Percentiles rank a stretch among this genome's conserved stretches.
phyloP scores from a whole-genome alignment of 2,113 vertebrate species.

The Pomatorhinus ruficollis region DNA sequence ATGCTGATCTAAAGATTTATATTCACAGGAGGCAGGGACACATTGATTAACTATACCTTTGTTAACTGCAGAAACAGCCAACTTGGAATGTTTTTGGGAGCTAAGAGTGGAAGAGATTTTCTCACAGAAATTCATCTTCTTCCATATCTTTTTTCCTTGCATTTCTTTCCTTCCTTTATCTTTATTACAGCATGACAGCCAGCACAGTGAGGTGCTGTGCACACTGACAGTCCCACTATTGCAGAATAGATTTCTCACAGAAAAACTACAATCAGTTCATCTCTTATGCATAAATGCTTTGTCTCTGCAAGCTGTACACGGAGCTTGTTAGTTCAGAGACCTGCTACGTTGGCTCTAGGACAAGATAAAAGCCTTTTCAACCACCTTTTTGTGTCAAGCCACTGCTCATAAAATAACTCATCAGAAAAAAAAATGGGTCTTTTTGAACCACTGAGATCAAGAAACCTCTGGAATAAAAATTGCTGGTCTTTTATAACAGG shows the following conservation, averaged over 20 bases:
- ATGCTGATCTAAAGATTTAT: background rate
- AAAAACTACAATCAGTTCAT: background rate
- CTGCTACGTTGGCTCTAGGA: background rate
- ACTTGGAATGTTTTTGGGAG: background rate
- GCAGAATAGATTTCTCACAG: background rate
- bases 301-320: background rate
- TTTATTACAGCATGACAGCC: background rate
- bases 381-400: background rate
- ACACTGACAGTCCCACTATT: background rate
- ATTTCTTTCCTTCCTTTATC: constrained; percentile 46
- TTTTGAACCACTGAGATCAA: background rate
- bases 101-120: background rate
- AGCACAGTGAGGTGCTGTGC: background rate
- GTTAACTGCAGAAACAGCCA: constrained; percentile 8
- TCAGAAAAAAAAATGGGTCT: background rate
- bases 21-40: background rate
- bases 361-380: constrained; percentile 10
- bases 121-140: constrained; percentile 18
- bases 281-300: constrained; percentile 31
- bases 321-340: background rate
- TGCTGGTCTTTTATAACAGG: background rate
- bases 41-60: constrained; percentile 3
- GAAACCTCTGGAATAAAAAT: background rate
- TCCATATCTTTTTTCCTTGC: background rate
- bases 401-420: background rate